Evolutionary conservation across 2,113 vertebrate species (phyloP), one percentile per base, ranked within the genome.

Genomic region (Gallinago undulata): DNA sequence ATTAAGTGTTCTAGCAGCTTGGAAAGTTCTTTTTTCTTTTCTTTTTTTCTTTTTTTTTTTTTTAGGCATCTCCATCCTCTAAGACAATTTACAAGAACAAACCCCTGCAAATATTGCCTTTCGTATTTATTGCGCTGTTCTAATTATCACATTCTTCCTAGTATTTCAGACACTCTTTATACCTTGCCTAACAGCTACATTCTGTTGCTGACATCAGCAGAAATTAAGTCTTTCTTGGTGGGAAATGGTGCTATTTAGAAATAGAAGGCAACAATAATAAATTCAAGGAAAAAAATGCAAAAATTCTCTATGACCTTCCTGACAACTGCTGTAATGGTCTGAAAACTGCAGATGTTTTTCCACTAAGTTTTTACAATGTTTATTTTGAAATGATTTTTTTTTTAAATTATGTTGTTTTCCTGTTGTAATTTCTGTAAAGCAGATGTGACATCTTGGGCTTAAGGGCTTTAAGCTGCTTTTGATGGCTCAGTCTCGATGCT

Each of bases 291-390:
- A 84, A 92, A 90, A 95, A 63, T 3, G 7, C n/a, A 87, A 88
- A 87, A 92, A 72, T 93, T 92, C 90, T 94, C 41, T 91, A 74
- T 78, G 92, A 94, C 86, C 75, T 81, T 90, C 70, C 87, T 89
- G 88, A 94, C 83, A 97, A 95, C 55, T 89, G 79, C 35, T 95
- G 41, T 56, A 95, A 90, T 83, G 56, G 91, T 79, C 53, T 21
- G 89, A 91, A 94, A 87, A 93, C 53, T 91, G 85, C 96, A 97
- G 93, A 97, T 97, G 89, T 96, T 96, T 97, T 97, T 96, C 95
- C 89, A 93, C 66, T 91, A 87, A 63, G 76, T 90, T 97, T 93
- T 94, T 95, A 97, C 43, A 87, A 10, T 95, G 88, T 94, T 97
- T 97, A 79, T 94, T 97, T 97, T 94, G 28, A 95, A 91, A 86